Conservation (phyloP, 2,888 invertebrate species). For the Limnephilus rhombicus region DNA sequence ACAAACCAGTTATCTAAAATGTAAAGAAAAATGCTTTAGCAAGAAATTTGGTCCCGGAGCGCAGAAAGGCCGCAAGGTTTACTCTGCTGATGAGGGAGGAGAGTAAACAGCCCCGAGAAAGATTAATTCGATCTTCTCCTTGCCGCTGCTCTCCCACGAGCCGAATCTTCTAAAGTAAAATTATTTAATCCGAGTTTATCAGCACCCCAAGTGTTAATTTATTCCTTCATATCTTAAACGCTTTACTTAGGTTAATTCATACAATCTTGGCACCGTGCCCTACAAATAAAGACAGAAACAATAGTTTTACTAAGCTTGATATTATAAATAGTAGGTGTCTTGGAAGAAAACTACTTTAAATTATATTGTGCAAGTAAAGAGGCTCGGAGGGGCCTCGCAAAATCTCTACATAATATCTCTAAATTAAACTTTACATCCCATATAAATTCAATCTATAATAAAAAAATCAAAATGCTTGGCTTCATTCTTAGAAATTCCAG, state of each 20-base stretch:
- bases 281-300: neutral
- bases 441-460: no score
- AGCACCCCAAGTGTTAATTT: slow-evolving; percentile 27
- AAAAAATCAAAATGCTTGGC: no score
- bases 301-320: no score
- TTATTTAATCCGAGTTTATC: slow-evolving; percentile 44
- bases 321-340: no score
- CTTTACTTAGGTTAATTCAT: slow-evolving; percentile 8
- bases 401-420: no score
- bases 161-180: slow-evolving; percentile 4
- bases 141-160: slow-evolving; percentile 1
- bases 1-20: neutral
- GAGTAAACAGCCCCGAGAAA: slow-evolving; percentile 4
- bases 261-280: neutral
- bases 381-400: no score
- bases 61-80: neutral
- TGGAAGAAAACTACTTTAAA: no score
- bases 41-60: neutral
- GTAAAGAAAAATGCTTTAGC: no score
- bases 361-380: no score
- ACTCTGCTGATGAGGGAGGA: slow-evolving; percentile 7
- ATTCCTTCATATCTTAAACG: slow-evolving; percentile 15
- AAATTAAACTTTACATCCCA: no score
- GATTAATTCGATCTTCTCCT: slow-evolving; percentile 39
- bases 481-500: no score